A percentile compares a stretch with the other conserved stretches of the same genome.
Evolutionary conservation across 2,797 vertebrate genomes (phyloP).

Genomic region (Limnodromus scolopaceus): DNA sequence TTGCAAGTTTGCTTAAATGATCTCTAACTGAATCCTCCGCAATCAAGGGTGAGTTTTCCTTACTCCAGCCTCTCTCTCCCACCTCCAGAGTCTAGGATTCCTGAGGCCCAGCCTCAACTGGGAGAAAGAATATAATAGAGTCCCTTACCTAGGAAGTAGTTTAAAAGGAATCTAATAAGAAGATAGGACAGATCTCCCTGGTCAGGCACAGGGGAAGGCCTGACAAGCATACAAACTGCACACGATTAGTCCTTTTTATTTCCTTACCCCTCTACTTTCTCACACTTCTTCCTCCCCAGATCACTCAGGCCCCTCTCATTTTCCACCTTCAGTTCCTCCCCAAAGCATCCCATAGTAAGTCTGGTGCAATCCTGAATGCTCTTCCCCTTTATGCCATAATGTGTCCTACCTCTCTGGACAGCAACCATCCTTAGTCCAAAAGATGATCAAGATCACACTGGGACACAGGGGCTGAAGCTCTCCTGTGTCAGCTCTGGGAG

Average conservation of each 20-base stretch:
- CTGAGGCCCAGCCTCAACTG: too few relatives aligned
- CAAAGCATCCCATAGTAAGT: background rate
- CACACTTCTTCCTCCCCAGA: background rate
- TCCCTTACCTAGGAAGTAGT: background rate
- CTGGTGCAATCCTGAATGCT: background rate
- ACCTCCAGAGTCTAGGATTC: too few relatives aligned
- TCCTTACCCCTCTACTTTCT: background rate
- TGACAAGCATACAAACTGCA: background rate
- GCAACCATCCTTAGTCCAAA: background rate
- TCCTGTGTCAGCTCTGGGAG: too few relatives aligned
- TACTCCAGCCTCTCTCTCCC: too few relatives aligned
- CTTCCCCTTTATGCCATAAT: background rate
- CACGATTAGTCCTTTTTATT: background rate
- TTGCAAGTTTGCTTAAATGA: too few relatives aligned
- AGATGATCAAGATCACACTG: background rate
- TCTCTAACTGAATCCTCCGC: too few relatives aligned
- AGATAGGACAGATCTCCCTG: background rate
- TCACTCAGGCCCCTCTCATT: background rate
- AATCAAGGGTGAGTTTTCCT: too few relatives aligned
- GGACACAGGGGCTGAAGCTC: accelerated
- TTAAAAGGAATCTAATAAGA: background rate
- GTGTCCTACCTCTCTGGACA: background rate
- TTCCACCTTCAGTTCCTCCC: background rate
- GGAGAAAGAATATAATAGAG: too few relatives aligned
- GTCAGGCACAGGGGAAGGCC: background rate